Percentiles rank a stretch among this genome's conserved stretches.
phyloP scores from a whole-genome alignment of 2,113 vertebrate species.

The Etia nguti region DNA sequence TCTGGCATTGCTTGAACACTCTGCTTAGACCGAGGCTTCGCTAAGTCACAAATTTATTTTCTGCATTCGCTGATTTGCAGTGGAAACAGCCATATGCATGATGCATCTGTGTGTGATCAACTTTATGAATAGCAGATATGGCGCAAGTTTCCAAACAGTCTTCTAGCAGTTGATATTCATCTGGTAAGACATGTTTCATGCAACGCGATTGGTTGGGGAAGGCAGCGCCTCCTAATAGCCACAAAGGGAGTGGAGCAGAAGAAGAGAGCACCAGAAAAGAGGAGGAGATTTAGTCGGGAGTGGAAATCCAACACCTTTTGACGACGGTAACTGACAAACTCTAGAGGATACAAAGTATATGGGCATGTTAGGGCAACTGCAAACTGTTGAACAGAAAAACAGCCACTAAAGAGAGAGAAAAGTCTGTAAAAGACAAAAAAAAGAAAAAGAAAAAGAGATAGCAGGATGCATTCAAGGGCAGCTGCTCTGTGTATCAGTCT shows the following conservation, averaged over 20 bases:
- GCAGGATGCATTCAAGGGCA: conserved; percentile 23
- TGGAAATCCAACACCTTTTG: conserved; percentile 53
- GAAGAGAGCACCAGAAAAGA: conserved; percentile 23
- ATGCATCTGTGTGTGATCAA: conserved; percentile 28
- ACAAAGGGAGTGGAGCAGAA: conserved; percentile 40
- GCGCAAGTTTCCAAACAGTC: conserved; percentile 18
- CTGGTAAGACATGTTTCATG: conserved; percentile 25
- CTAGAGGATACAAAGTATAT: conserved; percentile 39
- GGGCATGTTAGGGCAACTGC: conserved; percentile 49
- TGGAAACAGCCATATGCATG: conserved; percentile 2
- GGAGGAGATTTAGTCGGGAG: conserved; percentile 38
- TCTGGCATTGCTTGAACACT: background rate
- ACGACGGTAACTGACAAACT: conserved; percentile 52
- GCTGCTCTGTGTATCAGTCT: conserved; percentile 19
- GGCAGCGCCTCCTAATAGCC: conserved; percentile 56
- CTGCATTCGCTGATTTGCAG: background rate
- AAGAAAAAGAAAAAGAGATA: background rate
- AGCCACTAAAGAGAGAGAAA: background rate
- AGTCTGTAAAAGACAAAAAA: background rate
- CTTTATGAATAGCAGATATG: conserved; percentile 27
- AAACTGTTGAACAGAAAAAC: conserved; percentile 12
- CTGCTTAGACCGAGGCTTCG: background rate
- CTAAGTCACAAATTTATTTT: background rate
- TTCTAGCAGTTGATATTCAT: conserved; percentile 31
- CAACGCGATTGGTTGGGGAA: conserved; percentile 43